A percentile compares a stretch with the other conserved stretches of the same genome.
Evolutionary conservation across 2,888 invertebrate species (phyloP).

Genomic region (Leuctra nigra): DNA sequence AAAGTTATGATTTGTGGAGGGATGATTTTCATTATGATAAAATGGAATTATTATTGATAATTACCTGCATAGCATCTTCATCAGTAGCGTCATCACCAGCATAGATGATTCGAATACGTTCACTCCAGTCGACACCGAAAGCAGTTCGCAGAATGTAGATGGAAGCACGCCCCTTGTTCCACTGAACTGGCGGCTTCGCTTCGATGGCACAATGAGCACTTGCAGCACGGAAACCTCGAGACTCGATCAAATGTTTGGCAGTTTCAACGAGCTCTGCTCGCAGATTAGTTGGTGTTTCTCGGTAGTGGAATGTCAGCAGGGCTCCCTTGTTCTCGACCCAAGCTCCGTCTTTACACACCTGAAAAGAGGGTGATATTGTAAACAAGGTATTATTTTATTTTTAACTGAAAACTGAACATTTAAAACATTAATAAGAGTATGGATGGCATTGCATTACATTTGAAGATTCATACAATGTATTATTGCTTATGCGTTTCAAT

Average conservation of each 20-base stretch:
- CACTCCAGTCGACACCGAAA: slow-evolving; percentile 88
- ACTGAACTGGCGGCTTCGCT: slow-evolving; percentile 82
- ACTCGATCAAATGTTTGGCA: slow-evolving; percentile 62
- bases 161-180: slow-evolving; percentile 87
- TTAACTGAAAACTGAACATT: no score
- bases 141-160: slow-evolving; percentile 85
- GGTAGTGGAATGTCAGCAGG: slow-evolving; percentile 77
- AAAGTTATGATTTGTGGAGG: no score
- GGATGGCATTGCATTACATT: no score
- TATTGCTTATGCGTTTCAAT: no score
- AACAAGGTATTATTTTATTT: no score
- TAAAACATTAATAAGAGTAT: no score
- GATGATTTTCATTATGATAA: no score
- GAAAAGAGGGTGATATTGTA: no score
- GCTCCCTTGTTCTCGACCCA: slow-evolving; percentile 92
- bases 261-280: slow-evolving; percentile 62
- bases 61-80: slow-evolving; percentile 84
- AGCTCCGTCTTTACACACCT: slow-evolving; percentile 80
- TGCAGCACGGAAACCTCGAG: slow-evolving; percentile 67
- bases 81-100: slow-evolving; percentile 85
- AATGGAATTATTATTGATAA: slow-evolving; percentile 31
- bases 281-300: slow-evolving; percentile 67
- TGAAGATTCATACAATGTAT: no score
- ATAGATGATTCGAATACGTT: slow-evolving; percentile 81
- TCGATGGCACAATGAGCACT: slow-evolving; percentile 83